Percentiles rank a stretch among this genome's conserved stretches.
Conservation (phyloP, 2,888 invertebrate genomes). For the Eristalis tenax region DNA sequence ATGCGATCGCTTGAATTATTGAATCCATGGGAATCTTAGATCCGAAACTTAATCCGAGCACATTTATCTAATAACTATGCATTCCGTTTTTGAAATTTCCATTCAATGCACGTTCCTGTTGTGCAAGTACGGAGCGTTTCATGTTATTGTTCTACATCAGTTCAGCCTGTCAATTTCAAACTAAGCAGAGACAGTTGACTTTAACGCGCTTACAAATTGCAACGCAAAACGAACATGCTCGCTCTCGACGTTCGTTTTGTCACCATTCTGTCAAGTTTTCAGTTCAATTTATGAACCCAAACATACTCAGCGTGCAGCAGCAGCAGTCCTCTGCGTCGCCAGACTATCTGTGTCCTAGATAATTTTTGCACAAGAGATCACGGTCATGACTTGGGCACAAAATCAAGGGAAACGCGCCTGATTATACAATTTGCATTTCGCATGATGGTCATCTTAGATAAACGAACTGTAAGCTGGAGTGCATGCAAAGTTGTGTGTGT, state of each 20-base stretch:
- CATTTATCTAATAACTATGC: constrained; percentile 34
- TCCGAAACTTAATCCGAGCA: constrained; percentile 21
- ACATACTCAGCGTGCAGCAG: constrained; percentile 46
- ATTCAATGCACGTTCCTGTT: constrained; percentile 45
- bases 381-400: constrained; percentile 63
- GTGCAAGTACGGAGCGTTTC: background rate
- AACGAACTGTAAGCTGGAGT: background rate
- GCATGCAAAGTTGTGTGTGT: no score
- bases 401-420: constrained; percentile 67
- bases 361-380: constrained; percentile 44
- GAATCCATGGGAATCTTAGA: constrained; percentile 48
- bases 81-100: constrained; percentile 10
- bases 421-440: constrained; percentile 65
- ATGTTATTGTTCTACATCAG: constrained; percentile 20
- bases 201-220: constrained; percentile 56
- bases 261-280: constrained; percentile 46
- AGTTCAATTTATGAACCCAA: constrained; percentile 29
- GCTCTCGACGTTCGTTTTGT: constrained; percentile 20
- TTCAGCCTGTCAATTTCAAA: constrained; percentile 34
- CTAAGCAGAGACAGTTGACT: constrained; percentile 31
- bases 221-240: constrained; percentile 34
- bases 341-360: constrained; percentile 27
- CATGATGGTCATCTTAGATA: constrained; percentile 45
- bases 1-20: constrained; percentile 44
- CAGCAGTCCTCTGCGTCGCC: background rate